Evolutionary conservation across 2,797 vertebrate genomes (phyloP), one percentile per base, ranked within the genome.

Genomic region (Carapus acus): DNA sequence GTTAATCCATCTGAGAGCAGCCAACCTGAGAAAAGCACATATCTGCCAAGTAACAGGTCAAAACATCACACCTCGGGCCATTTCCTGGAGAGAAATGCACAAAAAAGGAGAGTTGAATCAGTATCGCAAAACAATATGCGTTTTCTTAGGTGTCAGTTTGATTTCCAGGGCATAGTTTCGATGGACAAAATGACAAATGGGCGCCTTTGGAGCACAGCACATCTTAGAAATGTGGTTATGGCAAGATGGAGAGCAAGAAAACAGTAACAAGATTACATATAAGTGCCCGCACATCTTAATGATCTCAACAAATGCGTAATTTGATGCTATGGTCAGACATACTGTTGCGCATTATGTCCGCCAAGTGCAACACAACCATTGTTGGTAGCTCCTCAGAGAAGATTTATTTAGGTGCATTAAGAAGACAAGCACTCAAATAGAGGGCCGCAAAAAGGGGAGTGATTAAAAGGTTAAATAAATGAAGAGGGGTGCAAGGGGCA

Each of bases 1-100:
- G 31, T 76, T 79, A 82, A 73, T 81, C 79, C 79, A 76, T 76
- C 33, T 8, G 58, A 52, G 44, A 48, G 17, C 31, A 39, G 46
- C 24, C 6, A 43, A 65, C 54, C 41, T 52, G 50, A 68, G 48
- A 52, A 54, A 69, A 40, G 42, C 3, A 22, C 75, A 76, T 78
- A 48, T 54, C 58, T 47, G 56, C 56, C 41, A 21, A 48, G 59
- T 66, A 43, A 9, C 22, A 23, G 64, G 45, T 63, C 67, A 51
- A 46, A 27, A 18, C 13, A 33, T 22, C 41, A 43, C 51, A 24
- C 44, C 18, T 29, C 34, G n/a, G 45, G 42, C 20, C 19, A 36
- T 40, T 57, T 61, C 67, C 79, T 80, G 62, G 53, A 8, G 47
- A 45, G 49, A 58, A 29, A 69, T 62, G 16, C 9, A 29, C n/a